Conservation (phyloP, 92 coral and sea anemone genomes). For the Paragorgia papillata region DNA sequence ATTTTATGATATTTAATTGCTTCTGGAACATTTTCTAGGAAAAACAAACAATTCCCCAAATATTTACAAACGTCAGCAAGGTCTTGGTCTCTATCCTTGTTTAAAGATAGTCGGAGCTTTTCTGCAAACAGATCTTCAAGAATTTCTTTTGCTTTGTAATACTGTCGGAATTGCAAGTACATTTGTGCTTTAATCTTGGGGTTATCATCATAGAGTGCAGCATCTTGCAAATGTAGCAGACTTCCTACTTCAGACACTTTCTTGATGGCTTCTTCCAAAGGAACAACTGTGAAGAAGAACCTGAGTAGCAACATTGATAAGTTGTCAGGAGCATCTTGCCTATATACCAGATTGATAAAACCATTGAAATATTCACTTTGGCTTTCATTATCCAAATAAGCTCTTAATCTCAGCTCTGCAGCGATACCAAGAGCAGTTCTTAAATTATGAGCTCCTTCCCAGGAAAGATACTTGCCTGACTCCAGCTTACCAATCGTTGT, state of each 20-base stretch:
- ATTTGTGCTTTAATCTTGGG: constrained; percentile 4
- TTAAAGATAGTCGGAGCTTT: background rate
- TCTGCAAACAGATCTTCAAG: constrained; percentile 5
- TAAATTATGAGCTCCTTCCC: constrained; percentile 12
- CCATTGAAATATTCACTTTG: constrained; percentile 21
- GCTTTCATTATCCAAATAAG: constrained; percentile 18
- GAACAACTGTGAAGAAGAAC: constrained; percentile 24
- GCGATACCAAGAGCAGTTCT: constrained; percentile 31
- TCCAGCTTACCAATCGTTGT: constrained; percentile 2
- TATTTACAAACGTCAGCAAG: background rate
- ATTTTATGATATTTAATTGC: background rate
- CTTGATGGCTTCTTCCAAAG: constrained; percentile 5
- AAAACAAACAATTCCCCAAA: background rate
- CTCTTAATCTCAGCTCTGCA: constrained; percentile 22
- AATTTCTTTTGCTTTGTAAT: background rate
- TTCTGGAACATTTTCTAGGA: constrained; percentile 8
- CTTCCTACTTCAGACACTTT: background rate
- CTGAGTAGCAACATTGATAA: constrained; percentile 1
- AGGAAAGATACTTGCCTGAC: background rate
- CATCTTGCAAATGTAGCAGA: background rate
- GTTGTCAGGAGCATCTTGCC: background rate
- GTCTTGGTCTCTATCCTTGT: background rate
- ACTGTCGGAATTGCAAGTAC: constrained; percentile 24
- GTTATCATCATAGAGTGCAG: constrained; percentile 7
- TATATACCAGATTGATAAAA: background rate